Base-by-base conservation (phyloP, 2,888 invertebrate genomes). In the Erebia palarica region DNA sequence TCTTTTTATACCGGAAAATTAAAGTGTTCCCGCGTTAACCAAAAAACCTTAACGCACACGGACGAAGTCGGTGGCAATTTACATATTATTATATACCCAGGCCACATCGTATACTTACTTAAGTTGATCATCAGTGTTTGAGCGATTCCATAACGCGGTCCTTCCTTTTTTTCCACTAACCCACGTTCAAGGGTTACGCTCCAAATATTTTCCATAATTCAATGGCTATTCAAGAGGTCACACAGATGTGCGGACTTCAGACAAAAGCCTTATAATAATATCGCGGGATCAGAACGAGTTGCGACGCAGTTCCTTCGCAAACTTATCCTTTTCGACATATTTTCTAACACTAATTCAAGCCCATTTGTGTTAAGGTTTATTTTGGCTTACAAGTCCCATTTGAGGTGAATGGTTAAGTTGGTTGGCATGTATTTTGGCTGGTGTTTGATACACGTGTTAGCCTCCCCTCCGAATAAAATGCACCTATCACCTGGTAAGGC, bases 401-500 rank as follows among this genome's bases (percentile, higher is more conserved):
- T 13, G 1, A 18, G 16, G 42, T 55, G 73, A 59, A 73, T 57
- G 58, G 60, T 57, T 68, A 71, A 68, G n/a, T 75, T 82, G 78
- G 84, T 74, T 58, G 69, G 53, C 71, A 74, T 72, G 78, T 78
- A 80, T 81, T 83, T 84, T 78, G 81, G 82, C 80, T 81, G 81
- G 81, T 84, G 84, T 82, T 83, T 79, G 81, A 83, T 84, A 86
- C 88, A 88, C 87, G 88, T 88, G 87, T 86, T 83, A 79, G 71
- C 77, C 79, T 81, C 86, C 88, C 89, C 87, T 83, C 81, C 76
- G 79, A 76, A 78, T 75, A 73, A 82, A 86, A 89, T 90, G 90
- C 88, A 90, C 84, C 83, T 86, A 87, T 88, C 91, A 92, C 91
- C 91, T 92, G 91, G 91, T 80, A 77, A 79, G 84, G 79, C 75